Base-by-base conservation (phyloP, 2,888 invertebrate genomes). In the Actias luna region DNA sequence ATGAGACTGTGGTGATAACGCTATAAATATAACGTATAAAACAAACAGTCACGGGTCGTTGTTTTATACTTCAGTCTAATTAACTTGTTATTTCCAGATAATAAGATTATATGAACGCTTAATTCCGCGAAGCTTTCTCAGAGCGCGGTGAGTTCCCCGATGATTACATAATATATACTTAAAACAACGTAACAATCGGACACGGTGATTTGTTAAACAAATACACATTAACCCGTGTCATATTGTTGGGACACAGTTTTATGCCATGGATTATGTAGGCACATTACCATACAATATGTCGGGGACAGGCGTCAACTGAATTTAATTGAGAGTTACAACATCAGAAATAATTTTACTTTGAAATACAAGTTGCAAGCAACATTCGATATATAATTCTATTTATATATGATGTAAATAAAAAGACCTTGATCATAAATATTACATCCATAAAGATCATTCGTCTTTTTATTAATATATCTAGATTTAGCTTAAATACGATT, bases 111-210 rank as follows among this genome's bases (percentile, higher is more conserved):
- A 12, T 8, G 18, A 18, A 10, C n/a, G 42, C 42, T n/a, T 12
- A 46, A 46, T 46, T 46, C 22, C 8, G 46, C 8, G 8, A 50
- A 1, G 22, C 46, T 22, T 4, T 0, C 46, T 25, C 22, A 12
- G 12, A 46, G 10, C 22, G 46, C 12, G 25, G 25, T 10, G 22
- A 22, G 2, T 50, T 50, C 46, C 46, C 25, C 22, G 2, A 50
- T 29, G 0, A 55, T 55, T 16, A 29, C 16, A 8, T 55, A 55
- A 55, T 16, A 35, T n/a, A 31, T 61, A 52, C 59, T 46, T 25
- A 27, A 69, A 67, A 72, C 67, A 74, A 73, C 55, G 63, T 55
- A 65, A 75, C 65, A 69, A 65, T 59, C 64, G 61, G 61, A 60
- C 57, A 60, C 33, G 55, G 39, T 55, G 10, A 68, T 68, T 69